Evolutionary conservation across 2,113 vertebrate species (phyloP).

Genomic region (Phaethon lepturus): DNA sequence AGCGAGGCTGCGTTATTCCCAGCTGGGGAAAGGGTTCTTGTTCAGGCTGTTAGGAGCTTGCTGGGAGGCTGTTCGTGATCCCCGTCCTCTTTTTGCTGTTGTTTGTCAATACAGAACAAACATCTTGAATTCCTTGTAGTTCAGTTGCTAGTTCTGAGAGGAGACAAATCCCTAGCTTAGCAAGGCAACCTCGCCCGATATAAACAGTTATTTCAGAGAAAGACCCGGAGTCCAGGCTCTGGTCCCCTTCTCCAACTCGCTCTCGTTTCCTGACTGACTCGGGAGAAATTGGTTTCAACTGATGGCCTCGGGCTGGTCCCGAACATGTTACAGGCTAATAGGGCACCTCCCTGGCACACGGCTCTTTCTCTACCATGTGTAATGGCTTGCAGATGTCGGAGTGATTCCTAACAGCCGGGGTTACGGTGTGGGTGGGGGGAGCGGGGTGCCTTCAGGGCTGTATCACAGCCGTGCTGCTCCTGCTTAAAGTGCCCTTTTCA

Average conservation of each 20-base stretch:
- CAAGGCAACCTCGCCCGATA: neutral
- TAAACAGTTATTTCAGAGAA: neutral
- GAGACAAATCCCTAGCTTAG: neutral
- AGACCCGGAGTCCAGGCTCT: neutral
- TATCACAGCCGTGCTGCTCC: neutral
- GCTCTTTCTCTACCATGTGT: neutral
- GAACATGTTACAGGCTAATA: fast-evolving
- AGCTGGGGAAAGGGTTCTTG: neutral
- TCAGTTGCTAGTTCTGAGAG: conserved; percentile 16
- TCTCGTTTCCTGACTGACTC: neutral
- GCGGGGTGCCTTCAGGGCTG: fast-evolving
- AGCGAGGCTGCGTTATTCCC: fast-evolving
- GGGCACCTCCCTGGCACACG: neutral
- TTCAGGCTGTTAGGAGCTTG: fast-evolving
- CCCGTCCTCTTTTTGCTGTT: neutral
- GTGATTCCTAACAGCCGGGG: neutral
- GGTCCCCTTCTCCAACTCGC: neutral
- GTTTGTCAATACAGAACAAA: conserved; percentile 61
- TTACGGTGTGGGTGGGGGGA: neutral
- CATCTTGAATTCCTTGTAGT: conserved; percentile 60
- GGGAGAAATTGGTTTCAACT: neutral
- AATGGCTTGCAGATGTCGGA: conserved; percentile 13
- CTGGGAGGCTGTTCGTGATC: neutral
- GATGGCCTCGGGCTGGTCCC: neutral
- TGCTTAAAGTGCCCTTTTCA: neutral